Percentiles rank a stretch among this genome's conserved stretches.
Conservation (phyloP, 2,888 invertebrate genomes). For the Patella depressa region DNA sequence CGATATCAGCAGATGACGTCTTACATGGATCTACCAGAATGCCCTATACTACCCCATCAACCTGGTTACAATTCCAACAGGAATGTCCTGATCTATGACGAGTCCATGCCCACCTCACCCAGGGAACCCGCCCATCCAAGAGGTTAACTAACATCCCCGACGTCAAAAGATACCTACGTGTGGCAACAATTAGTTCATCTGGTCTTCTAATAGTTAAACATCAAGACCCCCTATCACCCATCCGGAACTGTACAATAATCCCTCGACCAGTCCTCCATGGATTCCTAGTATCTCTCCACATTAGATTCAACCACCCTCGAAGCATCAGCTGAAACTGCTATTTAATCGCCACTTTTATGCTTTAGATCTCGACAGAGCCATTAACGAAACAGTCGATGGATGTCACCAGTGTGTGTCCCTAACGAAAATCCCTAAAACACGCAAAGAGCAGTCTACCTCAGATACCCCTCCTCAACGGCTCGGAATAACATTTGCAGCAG, state of each 20-base stretch:
- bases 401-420: constrained; percentile 26
- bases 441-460: constrained; percentile 12
- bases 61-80: constrained; percentile 29
- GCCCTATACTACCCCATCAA: constrained; percentile 23
- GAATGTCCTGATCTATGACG: constrained; percentile 38
- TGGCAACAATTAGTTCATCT: constrained; percentile 24
- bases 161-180: constrained; percentile 32
- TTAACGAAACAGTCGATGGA: neutral
- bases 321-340: constrained; percentile 24
- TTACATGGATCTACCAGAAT: constrained; percentile 17
- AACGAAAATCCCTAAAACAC: neutral
- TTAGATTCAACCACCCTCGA: constrained; percentile 32
- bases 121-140: constrained; percentile 33
- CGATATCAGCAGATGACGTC: constrained; percentile 19
- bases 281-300: constrained; percentile 28
- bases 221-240: constrained; percentile 13
- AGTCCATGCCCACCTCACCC: constrained; percentile 33
- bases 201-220: constrained; percentile 29
- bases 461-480: constrained; percentile 6
- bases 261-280: constrained; percentile 28
- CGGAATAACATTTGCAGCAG: constrained; percentile 29
- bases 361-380: constrained; percentile 20
- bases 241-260: constrained; percentile 26
- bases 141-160: constrained; percentile 30
- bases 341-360: constrained; percentile 28